Evolutionary conservation across 1,140 invertebrate species (phyloP).

Genomic region (Bombus cullumanus): DNA sequence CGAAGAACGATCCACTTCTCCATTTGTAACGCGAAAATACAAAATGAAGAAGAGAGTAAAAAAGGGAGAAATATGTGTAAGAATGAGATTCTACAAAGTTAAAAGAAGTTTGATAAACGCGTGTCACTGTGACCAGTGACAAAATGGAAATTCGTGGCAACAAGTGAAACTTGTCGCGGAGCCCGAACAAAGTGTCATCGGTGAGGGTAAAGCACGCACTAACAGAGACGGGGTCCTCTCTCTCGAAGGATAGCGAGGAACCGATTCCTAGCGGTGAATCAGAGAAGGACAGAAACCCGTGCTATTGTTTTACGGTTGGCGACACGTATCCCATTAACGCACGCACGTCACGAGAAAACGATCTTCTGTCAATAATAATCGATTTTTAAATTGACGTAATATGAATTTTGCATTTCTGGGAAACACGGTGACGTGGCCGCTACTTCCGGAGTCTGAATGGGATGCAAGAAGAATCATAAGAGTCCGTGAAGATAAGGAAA

Average conservation of each 20-base stretch:
- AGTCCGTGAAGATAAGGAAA: no score
- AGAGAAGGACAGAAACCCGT: conserved; percentile 41
- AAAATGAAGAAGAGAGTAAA: no score
- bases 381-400: conserved; percentile 47
- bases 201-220: conserved; percentile 71
- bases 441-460: conserved; percentile 5
- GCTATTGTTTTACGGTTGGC: conserved; percentile 59
- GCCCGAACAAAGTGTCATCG: conserved; percentile 63
- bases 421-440: not conserved
- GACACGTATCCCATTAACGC: conserved; percentile 44
- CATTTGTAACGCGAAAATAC: not conserved
- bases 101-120: not conserved
- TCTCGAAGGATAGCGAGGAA: conserved; percentile 57
- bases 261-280: conserved; percentile 41
- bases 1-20: not conserved
- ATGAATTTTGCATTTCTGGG: conserved; percentile 12
- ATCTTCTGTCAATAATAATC: conserved; percentile 63
- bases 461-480: not conserved
- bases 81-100: not conserved
- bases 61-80: not conserved
- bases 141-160: not conserved
- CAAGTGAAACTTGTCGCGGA: conserved; percentile 26
- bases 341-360: conserved; percentile 44
- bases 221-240: conserved; percentile 55
- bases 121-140: not conserved